These are phyloP conservation scores for Phaedon cochleariae DNA, from an alignment of 2,888 invertebrate genomes.

Conservation along the genomic window DNA sequence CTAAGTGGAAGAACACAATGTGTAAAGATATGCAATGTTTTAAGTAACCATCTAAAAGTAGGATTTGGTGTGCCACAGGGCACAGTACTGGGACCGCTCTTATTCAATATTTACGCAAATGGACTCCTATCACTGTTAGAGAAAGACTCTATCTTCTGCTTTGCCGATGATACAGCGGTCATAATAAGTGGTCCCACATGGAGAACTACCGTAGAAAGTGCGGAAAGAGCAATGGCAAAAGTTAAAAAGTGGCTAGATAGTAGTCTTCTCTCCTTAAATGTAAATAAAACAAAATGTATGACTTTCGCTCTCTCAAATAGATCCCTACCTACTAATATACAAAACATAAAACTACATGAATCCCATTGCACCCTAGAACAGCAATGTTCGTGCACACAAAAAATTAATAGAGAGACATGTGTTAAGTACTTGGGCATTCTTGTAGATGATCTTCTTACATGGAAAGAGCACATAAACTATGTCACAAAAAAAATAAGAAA, in stretches of 20 bases:
- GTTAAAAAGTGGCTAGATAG: slow-evolving; percentile 16
- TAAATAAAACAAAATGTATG: slow-evolving; percentile 9
- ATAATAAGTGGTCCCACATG: slow-evolving; percentile 10
- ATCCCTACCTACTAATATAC: not conserved
- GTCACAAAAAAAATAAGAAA: too few species aligned
- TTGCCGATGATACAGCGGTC: not conserved
- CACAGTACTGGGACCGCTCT: not conserved
- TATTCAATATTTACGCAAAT: slow-evolving; percentile 2
- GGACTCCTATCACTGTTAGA: slow-evolving; percentile 7
- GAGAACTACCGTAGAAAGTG: not conserved
- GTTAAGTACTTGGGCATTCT: slow-evolving; percentile 5
- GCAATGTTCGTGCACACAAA: slow-evolving; percentile 4
- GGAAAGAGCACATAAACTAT: too few species aligned
- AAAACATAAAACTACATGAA: not conserved
- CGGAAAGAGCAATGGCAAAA: slow-evolving; percentile 16
- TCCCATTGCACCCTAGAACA: slow-evolving; percentile 4
- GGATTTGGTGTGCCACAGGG: slow-evolving; percentile 4
- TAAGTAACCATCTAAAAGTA: not conserved
- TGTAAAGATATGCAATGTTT: not conserved
- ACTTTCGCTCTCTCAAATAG: not conserved
- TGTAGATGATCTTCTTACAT: not conserved
- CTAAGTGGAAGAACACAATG: not conserved
- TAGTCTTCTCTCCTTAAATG: slow-evolving; percentile 15
- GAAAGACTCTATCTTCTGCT: slow-evolving; percentile 4
- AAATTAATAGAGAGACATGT: slow-evolving; percentile 14